Percentiles rank a stretch among this genome's conserved stretches.
Conservation (phyloP, 1,140 invertebrate species). For the Melitaea cinxia region DNA sequence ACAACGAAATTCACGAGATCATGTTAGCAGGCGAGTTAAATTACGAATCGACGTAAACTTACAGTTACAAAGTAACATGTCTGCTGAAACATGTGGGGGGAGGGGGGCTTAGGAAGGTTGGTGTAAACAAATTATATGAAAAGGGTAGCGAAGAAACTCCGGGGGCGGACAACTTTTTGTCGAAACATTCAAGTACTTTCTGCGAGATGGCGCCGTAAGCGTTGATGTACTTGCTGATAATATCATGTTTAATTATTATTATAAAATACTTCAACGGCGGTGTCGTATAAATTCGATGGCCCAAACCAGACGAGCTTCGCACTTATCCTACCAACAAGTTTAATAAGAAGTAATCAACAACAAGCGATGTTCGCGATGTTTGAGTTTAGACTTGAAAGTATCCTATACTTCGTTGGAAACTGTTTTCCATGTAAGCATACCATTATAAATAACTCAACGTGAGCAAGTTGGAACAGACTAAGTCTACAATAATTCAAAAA, state of each 20-base stretch:
- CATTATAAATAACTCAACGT: too few relatives aligned
- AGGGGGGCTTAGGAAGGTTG: background rate
- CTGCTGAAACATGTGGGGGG: background rate
- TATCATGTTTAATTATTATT: background rate
- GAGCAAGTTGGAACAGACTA: background rate
- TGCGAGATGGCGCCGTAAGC: conserved; percentile 1
- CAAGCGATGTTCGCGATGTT: too few relatives aligned
- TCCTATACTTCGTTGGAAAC: too few relatives aligned
- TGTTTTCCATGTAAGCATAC: too few relatives aligned
- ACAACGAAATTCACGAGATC: background rate
- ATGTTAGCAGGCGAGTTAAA: background rate
- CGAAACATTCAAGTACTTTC: background rate
- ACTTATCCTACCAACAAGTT: too few relatives aligned
- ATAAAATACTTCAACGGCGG: background rate
- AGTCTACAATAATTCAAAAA: background rate
- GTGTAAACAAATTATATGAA: conserved; percentile 11
- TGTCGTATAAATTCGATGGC: background rate
- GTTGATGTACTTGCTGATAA: background rate
- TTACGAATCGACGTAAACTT: background rate
- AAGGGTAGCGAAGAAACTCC: background rate
- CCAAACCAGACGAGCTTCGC: background rate
- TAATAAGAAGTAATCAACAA: too few relatives aligned
- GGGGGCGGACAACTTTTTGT: background rate
- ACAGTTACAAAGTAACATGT: background rate
- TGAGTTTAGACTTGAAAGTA: too few relatives aligned